phyloP scores from a whole-genome alignment of 1,140 invertebrate species.

The Yoshiicerus persimilis region DNA sequence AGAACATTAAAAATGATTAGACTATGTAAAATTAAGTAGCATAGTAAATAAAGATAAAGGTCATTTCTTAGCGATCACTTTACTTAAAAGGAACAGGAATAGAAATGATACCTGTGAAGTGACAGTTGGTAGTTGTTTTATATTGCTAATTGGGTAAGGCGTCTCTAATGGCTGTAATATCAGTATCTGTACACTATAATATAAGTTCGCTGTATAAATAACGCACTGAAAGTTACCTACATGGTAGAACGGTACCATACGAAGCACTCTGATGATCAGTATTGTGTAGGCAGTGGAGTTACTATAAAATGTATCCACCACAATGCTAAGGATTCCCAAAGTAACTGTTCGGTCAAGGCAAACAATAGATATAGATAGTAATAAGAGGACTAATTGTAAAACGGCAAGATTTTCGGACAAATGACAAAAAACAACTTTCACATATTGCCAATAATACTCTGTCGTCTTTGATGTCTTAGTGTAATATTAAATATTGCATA shows the following conservation, averaged over 20 bases:
- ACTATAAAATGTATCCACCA: background rate
- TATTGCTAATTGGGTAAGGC: background rate
- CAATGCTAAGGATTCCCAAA: background rate
- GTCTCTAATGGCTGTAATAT: background rate
- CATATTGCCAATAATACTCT: constrained; percentile 22
- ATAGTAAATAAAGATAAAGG: background rate
- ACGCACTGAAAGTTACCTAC: background rate
- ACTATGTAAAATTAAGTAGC: background rate
- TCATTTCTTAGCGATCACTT: background rate
- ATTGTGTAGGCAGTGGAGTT: background rate
- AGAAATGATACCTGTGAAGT: background rate
- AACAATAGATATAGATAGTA: constrained; percentile 19
- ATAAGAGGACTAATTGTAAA: constrained; percentile 21
- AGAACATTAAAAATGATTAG: no score
- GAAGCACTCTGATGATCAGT: background rate
- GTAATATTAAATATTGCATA: background rate
- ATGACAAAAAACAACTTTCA: constrained; percentile 23
- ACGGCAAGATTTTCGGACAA: constrained; percentile 21
- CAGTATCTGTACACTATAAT: background rate
- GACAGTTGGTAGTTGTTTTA: background rate
- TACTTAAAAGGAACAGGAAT: background rate
- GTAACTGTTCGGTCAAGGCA: constrained; percentile 11
- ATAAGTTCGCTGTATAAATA: background rate
- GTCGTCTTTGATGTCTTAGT: background rate
- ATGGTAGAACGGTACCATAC: no score